phyloP scores from a whole-genome alignment of 2,888 invertebrate genomes.

The Hyles lineata region DNA sequence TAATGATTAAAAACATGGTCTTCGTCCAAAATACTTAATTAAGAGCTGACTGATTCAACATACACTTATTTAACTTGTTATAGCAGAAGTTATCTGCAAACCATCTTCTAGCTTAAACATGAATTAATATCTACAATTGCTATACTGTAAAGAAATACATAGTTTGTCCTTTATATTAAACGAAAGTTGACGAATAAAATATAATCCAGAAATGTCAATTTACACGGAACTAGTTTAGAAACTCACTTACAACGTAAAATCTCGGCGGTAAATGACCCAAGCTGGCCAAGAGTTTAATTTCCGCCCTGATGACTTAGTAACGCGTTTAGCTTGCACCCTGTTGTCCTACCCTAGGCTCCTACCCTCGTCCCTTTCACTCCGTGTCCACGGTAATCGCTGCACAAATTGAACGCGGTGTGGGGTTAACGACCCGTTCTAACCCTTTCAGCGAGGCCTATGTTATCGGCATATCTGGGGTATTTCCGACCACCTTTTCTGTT shows the following conservation, averaged over 20 bases:
- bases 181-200: neutral
- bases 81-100: too few relatives aligned
- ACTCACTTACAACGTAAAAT: slow-evolving; percentile 1
- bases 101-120: too few relatives aligned
- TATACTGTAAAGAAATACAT: too few relatives aligned
- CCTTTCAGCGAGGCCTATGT: slow-evolving; percentile 7
- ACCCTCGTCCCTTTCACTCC: neutral
- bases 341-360: neutral
- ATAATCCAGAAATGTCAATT: neutral
- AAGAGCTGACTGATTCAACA: too few relatives aligned
- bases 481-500: neutral
- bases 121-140: too few relatives aligned
- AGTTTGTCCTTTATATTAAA: too few relatives aligned
- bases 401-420: slow-evolving; percentile 31
- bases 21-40: too few relatives aligned
- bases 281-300: slow-evolving; percentile 44
- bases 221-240: neutral
- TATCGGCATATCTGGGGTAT: neutral
- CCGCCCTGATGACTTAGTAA: slow-evolving; percentile 54
- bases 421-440: slow-evolving; percentile 25
- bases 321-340: slow-evolving; percentile 40
- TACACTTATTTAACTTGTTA: too few relatives aligned
- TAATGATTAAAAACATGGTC: too few relatives aligned
- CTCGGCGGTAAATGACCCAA: neutral
- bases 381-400: slow-evolving; percentile 28